Percentiles rank a stretch among this genome's conserved stretches.
Evolutionary conservation across 2,113 vertebrate genomes (phyloP).

Genomic region (Sterrhoptilus dennistouni): DNA sequence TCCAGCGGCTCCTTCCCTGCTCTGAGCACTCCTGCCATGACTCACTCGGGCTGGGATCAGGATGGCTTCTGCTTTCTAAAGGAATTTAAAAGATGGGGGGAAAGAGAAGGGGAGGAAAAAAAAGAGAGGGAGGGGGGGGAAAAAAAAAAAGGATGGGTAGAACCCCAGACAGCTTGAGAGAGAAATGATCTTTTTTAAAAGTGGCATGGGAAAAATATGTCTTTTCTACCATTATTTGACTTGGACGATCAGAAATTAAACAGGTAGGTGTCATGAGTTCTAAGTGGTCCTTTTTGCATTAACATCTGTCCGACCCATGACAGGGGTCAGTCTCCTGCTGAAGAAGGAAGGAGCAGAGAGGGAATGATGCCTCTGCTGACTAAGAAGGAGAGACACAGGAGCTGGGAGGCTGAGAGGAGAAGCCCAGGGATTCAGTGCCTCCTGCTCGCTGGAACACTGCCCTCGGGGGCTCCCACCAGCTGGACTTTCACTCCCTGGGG

Average conservation of each 20-base stretch:
- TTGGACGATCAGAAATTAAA: not conserved
- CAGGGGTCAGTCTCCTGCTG: not conserved
- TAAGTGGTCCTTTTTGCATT: not conserved
- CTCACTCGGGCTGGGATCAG: not conserved
- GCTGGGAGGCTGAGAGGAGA: not conserved
- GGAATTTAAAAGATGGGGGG: not conserved
- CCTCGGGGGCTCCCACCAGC: not conserved
- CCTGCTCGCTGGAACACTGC: fast-evolving
- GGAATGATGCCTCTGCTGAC: not conserved
- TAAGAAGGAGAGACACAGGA: not conserved
- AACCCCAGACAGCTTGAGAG: not conserved
- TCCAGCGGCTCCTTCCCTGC: not conserved
- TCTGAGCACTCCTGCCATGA: not conserved
- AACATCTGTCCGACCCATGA: not conserved
- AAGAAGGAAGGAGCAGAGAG: not conserved
- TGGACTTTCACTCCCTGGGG: not conserved
- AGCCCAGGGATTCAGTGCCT: fast-evolving
- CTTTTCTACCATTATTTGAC: not conserved
- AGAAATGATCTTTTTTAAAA: not conserved
- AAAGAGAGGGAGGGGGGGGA: not conserved
- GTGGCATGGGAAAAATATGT: not conserved
- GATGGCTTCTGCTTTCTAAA: not conserved
- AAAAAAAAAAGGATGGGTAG: not conserved
- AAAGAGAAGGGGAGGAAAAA: not conserved
- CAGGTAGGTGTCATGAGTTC: not conserved